A percentile compares a stretch with the other conserved stretches of the same genome.
These are phyloP conservation scores for Dendrocincla tyrannina DNA, from an alignment of 2,797 vertebrate species.

Conservation along the genomic window DNA sequence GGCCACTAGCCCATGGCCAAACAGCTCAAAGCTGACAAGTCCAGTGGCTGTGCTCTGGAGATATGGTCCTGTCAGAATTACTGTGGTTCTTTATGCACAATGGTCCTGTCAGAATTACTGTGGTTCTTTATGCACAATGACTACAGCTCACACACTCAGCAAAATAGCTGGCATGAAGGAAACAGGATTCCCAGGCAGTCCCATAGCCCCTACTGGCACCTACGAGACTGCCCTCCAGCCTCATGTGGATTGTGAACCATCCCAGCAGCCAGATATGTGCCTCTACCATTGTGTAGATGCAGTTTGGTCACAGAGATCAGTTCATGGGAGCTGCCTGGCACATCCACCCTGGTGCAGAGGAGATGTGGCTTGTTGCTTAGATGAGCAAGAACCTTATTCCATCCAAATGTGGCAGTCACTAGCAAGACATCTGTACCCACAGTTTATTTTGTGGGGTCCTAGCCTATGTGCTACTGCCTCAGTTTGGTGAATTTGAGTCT, in stretches of 20 bases:
- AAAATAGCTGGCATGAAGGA: neutral
- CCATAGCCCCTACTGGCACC: neutral
- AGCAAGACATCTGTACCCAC: neutral
- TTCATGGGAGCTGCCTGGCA: neutral
- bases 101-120: neutral
- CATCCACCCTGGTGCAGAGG: neutral
- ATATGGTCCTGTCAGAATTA: neutral
- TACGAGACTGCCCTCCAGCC: neutral
- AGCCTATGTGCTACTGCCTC: neutral
- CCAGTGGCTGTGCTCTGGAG: neutral
- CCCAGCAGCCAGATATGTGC: neutral
- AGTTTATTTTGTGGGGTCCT: neutral
- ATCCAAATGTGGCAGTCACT: neutral
- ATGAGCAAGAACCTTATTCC: neutral
- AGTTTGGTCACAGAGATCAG: neutral
- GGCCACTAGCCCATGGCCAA: neutral
- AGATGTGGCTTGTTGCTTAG: neutral
- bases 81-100: neutral
- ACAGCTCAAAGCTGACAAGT: neutral
- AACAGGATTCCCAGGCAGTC: neutral
- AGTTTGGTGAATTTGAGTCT: neutral
- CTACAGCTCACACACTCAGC: accelerated
- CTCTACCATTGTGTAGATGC: neutral
- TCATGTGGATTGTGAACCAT: neutral
- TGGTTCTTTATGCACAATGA: neutral